These are phyloP conservation scores for Apostichopus parvimensis DNA, from an alignment of 35 echinoderm and acorn worm genomes.

Conservation along the genomic window DNA sequence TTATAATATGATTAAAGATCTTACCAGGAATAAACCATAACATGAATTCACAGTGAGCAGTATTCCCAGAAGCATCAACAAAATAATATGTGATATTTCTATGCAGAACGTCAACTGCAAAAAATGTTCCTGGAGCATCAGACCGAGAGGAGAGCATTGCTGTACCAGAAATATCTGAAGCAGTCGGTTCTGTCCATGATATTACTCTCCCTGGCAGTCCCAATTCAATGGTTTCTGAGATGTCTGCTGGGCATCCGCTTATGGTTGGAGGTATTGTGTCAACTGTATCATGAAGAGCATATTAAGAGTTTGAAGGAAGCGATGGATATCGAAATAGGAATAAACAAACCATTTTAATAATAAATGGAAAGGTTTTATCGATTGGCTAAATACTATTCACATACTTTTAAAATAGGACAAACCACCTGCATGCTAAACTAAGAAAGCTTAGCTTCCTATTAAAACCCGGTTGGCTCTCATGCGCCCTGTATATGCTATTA, in stretches of 20 bases:
- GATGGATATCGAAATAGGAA: too few relatives aligned
- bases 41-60: background rate
- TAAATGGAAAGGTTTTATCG: too few relatives aligned
- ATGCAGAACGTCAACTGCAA: background rate
- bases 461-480: too few relatives aligned
- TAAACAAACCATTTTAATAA: too few relatives aligned
- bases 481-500: too few relatives aligned
- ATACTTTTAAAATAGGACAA: too few relatives aligned
- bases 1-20: too few relatives aligned
- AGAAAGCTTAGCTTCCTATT: too few relatives aligned
- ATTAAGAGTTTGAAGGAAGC: too few relatives aligned
- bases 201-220: background rate
- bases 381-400: too few relatives aligned
- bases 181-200: background rate
- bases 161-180: background rate
- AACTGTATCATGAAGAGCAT: slow-evolving; percentile 10
- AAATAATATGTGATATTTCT: background rate
- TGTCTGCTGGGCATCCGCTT: background rate
- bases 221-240: background rate
- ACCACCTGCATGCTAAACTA: too few relatives aligned
- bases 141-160: background rate
- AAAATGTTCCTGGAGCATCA: background rate
- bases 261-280: slow-evolving; percentile 7
- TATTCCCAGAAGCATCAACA: background rate
- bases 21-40: too few relatives aligned